Percentiles rank a stretch among this genome's conserved stretches.
These are phyloP conservation scores for Carettochelys insculpta DNA, from an alignment of 2,113 vertebrate species.

Conservation along the genomic window DNA sequence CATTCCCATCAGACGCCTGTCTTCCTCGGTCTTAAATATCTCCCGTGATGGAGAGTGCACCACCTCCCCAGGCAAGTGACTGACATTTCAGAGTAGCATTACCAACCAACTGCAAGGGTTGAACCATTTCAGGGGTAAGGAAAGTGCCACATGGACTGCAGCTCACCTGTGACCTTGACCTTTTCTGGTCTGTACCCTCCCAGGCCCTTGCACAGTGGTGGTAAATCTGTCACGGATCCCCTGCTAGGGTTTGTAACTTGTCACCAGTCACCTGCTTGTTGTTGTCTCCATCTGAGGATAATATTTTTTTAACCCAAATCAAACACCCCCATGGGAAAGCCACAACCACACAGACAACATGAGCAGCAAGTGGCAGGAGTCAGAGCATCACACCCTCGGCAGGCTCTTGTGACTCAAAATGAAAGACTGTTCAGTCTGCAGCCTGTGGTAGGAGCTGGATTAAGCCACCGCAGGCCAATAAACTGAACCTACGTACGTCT, in stretches of 20 bases:
- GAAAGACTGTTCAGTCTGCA: neutral
- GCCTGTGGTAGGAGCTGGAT: neutral
- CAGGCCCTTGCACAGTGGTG: neutral
- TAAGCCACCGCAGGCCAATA: neutral
- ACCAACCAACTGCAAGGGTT: neutral
- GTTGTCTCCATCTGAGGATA: neutral
- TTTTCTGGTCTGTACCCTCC: neutral
- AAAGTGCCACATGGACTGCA: neutral
- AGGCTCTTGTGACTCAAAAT: neutral
- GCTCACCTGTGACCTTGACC: neutral
- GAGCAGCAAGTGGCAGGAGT: neutral
- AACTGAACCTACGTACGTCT: neutral
- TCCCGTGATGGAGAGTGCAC: no score
- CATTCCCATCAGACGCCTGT: no score
- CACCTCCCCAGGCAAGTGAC: no score
- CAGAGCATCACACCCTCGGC: neutral
- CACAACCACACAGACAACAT: neutral
- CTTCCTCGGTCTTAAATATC: no score
- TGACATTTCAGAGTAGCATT: neutral
- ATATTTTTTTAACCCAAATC: neutral
- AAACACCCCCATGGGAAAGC: neutral
- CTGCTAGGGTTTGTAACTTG: neutral
- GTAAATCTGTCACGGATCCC: neutral
- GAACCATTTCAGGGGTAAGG: neutral
- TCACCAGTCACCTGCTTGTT: no score